phyloP scores from a whole-genome alignment of 2,113 vertebrate genomes.

The Anhinga rufa region DNA sequence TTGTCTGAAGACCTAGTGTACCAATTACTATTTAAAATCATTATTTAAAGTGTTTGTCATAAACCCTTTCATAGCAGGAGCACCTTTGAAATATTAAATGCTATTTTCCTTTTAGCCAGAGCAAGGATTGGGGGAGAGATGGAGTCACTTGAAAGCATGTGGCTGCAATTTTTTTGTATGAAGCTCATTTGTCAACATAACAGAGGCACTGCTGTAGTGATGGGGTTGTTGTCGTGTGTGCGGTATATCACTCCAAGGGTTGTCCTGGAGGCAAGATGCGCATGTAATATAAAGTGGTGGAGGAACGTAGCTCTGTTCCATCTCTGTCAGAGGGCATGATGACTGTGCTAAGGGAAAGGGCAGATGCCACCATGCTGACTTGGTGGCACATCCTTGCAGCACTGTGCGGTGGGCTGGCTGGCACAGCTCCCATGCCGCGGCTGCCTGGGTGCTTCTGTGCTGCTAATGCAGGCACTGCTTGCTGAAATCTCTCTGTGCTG shows the following conservation, averaged over 20 bases:
- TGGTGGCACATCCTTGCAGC: background rate
- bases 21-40: conserved; percentile 41
- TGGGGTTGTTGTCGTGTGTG: background rate
- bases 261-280: background rate
- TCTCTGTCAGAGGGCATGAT: background rate
- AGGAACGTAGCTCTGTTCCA: background rate
- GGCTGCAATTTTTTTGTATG: background rate
- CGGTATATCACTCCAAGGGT: background rate
- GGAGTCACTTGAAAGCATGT: conserved; percentile 10
- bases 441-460: background rate
- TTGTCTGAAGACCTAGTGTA: background rate
- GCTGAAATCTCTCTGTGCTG: background rate
- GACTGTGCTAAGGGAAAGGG: background rate
- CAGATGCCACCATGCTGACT: background rate
- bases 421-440: fast-evolving
- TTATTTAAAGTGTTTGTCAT: conserved; percentile 19
- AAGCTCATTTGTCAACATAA: conserved; percentile 63
- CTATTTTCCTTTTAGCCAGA: conserved; percentile 41
- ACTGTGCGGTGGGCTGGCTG: background rate
- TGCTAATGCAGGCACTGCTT: background rate
- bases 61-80: conserved; percentile 2
- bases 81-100: background rate
- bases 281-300: background rate
- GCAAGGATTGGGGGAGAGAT: background rate
- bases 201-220: background rate